Evolutionary conservation across 1,140 invertebrate genomes (phyloP).

Genomic region (Papilio polytes): DNA sequence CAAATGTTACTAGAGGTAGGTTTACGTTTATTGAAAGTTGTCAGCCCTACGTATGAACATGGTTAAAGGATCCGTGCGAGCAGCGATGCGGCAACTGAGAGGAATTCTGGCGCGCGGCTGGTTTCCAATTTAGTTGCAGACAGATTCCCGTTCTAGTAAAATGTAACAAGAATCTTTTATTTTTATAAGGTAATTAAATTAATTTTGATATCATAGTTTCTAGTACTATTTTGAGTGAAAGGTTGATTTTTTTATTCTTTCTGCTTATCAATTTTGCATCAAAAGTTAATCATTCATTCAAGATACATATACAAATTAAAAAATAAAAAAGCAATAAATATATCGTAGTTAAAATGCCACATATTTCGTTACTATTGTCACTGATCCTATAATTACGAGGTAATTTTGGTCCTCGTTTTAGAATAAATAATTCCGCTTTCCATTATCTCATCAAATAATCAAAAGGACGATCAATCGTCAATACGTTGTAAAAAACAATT

Average conservation of each 20-base stretch:
- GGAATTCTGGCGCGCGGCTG: background rate
- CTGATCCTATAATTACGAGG: background rate
- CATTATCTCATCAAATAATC: background rate
- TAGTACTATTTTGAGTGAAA: no score
- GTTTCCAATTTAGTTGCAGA: slow-evolving; percentile 14
- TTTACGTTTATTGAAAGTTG: background rate
- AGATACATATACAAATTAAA: no score
- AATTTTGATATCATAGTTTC: no score
- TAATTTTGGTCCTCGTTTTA: background rate
- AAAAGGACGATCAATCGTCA: background rate
- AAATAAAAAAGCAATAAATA: background rate
- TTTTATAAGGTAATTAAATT: background rate
- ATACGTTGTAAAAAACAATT: background rate
- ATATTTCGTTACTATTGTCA: background rate
- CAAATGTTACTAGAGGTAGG: background rate
- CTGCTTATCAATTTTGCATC: no score
- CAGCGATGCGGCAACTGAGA: slow-evolving; percentile 22
- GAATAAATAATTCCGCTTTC: background rate
- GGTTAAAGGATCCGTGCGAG: background rate
- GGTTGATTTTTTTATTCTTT: no score
- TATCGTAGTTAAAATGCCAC: background rate
- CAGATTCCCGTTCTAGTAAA: background rate
- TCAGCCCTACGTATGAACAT: background rate
- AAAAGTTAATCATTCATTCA: no score
- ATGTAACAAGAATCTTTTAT: background rate